Conservation (phyloP, 2,797 vertebrate genomes). For the Chaetophractus vellerosus region DNA sequence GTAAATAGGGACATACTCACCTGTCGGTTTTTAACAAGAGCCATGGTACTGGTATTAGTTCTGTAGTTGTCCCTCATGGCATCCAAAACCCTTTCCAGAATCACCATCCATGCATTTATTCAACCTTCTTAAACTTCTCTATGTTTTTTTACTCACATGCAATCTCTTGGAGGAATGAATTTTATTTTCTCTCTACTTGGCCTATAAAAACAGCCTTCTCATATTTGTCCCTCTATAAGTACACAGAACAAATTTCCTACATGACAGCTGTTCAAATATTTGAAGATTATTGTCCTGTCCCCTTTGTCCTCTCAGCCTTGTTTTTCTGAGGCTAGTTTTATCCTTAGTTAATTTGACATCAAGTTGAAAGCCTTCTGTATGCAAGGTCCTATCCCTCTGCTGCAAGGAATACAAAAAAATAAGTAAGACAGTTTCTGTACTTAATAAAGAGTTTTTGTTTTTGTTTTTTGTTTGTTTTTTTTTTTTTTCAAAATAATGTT, state of each 20-base stretch:
- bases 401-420: background rate
- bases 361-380: background rate
- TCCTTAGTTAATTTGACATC: slow-evolving; percentile 37
- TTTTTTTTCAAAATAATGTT: background rate
- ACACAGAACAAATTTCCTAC: background rate
- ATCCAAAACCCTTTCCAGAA: slow-evolving; percentile 13
- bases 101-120: background rate
- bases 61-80: background rate
- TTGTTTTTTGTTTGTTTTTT: no score
- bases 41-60: background rate
- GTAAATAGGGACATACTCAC: background rate
- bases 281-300: background rate
- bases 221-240: background rate
- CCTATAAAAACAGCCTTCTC: slow-evolving; percentile 30
- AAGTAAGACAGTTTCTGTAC: background rate
- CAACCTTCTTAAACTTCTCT: background rate
- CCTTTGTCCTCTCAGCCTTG: background rate
- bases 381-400: background rate
- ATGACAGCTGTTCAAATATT: slow-evolving; percentile 19
- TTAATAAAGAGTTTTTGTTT: background rate
- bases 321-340: background rate
- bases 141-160: background rate
- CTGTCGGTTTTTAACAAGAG: background rate
- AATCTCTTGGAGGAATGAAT: background rate
- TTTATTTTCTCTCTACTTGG: background rate